Base-by-base conservation (phyloP, 2,797 vertebrate species). In the Clamator glandarius region DNA sequence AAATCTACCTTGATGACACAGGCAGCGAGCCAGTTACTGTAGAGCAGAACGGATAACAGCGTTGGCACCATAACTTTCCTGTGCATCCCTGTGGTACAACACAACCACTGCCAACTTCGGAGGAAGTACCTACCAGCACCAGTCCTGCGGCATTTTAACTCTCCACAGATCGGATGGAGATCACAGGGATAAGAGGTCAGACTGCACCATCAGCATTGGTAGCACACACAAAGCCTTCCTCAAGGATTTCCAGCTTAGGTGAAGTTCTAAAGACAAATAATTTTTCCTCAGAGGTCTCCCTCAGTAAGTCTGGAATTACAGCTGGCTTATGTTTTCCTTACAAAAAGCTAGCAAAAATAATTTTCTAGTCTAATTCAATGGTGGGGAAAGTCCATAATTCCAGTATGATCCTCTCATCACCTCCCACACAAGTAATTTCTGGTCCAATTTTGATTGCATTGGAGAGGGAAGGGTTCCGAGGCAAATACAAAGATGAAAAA, bases 381-480 rank as follows among this genome's bases (percentile, higher is more conserved):
- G 39, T 14, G 11, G 29, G 15, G 5, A 69, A 84, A 87, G 78
- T 25, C 55, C 36, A 0, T 33, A 59, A 88, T 7, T 77, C 29
- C 72, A 67, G 24, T 75, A 23, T 11, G 57, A 87, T 70, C 63
- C 50, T 82, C 74, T 41, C 74, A 54, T 35, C 50, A 36, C 62
- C 50, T 76, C 80, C 59, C 41, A 77, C 72, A 39, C 44, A 72
- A 77, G 36, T 15, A 57, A 68, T 0, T 6, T 35, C 80, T 64
- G 48, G 70, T 73, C 88, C 79, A 54, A 61, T 61, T 90, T 91
- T 77, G 79, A 75, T 75, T 77, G 61, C 64, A 61, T 13, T 80
- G 19, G n/a, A 84, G 36, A 69, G 21, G 29, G 17, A 87, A 92
- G 14, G 62, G 64, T 39, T 89, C 64, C 24, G 62, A 51, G 25